Base-by-base conservation (phyloP, 2,797 vertebrate genomes). In the Somateria mollissima region DNA sequence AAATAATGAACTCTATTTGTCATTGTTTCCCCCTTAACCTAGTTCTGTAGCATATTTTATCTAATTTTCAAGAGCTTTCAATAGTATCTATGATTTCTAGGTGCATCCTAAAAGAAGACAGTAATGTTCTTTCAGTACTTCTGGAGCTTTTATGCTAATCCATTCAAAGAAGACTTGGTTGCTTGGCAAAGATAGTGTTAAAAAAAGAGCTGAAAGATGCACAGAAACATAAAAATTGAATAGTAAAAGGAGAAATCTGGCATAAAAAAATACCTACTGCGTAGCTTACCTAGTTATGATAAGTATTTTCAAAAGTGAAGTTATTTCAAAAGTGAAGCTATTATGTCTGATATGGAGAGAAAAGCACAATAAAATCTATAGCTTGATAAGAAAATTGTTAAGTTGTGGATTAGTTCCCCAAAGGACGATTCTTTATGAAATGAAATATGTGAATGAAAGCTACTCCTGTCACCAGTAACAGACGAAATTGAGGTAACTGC, bases 321-420 rank as follows among this genome's bases (percentile, higher is more conserved):
- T n/a, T n/a, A n/a, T n/a, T n/a, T n/a, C n/a, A n/a, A n/a, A n/a
- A n/a, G 70, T 70, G 64, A 94, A 75, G 21, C 43, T 69, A 32
- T 66, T 64, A 32, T 73, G 25, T 57, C 65, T 89, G 53, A 82
- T 25, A 45, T 34, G 30, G 87, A 86, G 72, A 95, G 25, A 74
- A 92, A 93, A 94, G 27, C 34, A 82, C 18, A 69, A 80, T 51
- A 61, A 94, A 53, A 87, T 76, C 60, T 92, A 90, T 71, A 95
- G 3, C 17, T 93, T 87, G 39, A 84, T 97, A 93, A 87, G 69
- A 95, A 94, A 95, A 79, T 88, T 61, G 22, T 81, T 81, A 34
- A 37, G 32, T 87, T 86, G 22, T n/a, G 69, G 86, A 28, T 39
- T 87, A 58, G 39, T 34, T 84, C 61, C 49, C 58, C 70, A 69